Conservation (phyloP, 2,113 vertebrate genomes). For the Hippocampus abdominalis region DNA sequence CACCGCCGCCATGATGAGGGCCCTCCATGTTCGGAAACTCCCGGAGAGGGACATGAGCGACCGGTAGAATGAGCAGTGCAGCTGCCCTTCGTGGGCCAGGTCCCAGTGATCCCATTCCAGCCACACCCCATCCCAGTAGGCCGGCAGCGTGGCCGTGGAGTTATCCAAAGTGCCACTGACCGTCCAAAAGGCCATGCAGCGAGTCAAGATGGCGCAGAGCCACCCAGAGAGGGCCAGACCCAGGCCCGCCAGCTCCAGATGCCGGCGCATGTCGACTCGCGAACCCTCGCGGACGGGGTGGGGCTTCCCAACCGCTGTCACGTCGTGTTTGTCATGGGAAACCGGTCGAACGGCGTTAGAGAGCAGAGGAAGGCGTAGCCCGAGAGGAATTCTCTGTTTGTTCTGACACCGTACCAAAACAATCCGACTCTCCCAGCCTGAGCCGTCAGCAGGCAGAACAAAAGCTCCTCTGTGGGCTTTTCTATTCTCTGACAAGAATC, state of each 20-base stretch:
- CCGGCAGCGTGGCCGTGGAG: slow-evolving; percentile 80
- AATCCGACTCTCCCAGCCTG: slow-evolving; percentile 32
- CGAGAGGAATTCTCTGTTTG: slow-evolving; percentile 54
- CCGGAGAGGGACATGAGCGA: slow-evolving; percentile 79
- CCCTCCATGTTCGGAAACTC: slow-evolving; percentile 79
- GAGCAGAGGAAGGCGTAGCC: slow-evolving; percentile 27
- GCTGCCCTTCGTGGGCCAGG: slow-evolving; percentile 76
- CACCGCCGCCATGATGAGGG: slow-evolving; percentile 74
- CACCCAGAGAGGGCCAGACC: slow-evolving; percentile 59
- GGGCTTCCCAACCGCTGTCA: background rate
- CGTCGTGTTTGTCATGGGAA: slow-evolving; percentile 17
- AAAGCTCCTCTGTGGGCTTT: slow-evolving; percentile 41
- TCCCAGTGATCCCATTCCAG: slow-evolving; percentile 86
- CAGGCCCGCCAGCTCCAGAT: slow-evolving; percentile 57
- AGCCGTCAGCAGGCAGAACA: slow-evolving; percentile 34
- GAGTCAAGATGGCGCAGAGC: slow-evolving; percentile 73
- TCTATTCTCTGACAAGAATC: slow-evolving; percentile 5
- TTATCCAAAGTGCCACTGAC: slow-evolving; percentile 75
- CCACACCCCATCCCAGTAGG: slow-evolving; percentile 89
- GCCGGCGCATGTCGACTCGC: slow-evolving; percentile 54
- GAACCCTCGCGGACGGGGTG: slow-evolving; percentile 35
- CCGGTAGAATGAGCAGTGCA: slow-evolving; percentile 88
- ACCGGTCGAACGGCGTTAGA: slow-evolving; percentile 57
- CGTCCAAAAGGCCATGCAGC: slow-evolving; percentile 84
- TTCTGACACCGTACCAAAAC: slow-evolving; percentile 69